Evolutionary conservation across 1,140 invertebrate species (phyloP), one percentile per base, ranked within the genome.

Genomic region (Reticulitermes speratus): DNA sequence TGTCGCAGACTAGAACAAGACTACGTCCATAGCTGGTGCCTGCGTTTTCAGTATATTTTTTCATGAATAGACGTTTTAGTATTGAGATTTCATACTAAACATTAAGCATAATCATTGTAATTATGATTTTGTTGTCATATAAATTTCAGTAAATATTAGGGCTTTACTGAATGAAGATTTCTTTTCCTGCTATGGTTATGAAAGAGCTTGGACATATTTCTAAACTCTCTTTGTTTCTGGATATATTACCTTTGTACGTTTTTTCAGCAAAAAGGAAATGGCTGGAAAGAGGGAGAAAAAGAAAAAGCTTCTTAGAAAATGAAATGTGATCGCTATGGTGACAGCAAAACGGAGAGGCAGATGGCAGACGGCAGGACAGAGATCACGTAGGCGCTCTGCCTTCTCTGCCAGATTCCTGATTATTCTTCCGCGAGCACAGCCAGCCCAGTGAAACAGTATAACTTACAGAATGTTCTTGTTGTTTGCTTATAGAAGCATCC

Each of bases 141-240:
- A n/a, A n/a, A n/a, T n/a, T n/a, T n/a, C n/a, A n/a, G n/a, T n/a
- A n/a, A n/a, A n/a, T n/a, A n/a, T n/a, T n/a, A n/a, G n/a, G n/a
- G n/a, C n/a, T n/a, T n/a, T n/a, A n/a, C n/a, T n/a, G n/a, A 30
- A 75, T 75, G 65, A 75, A 75, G 65, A 75, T 75, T n/a, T 30
- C 25, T 30, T 30, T 69, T 69, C 16, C 14, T 75, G 9, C 65
- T 75, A 16, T 75, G 3, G 7, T 75, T 75, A 75, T 30, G 65
- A 75, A 75, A 30, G n/a, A 21, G 59, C 1, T 5, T 65, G 21
- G 59, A n/a, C 21, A 59, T 23, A 23, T 14, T 23, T 59, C 38
- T 59, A 59, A 59, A 23, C 55, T 65, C 9, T 65, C 59, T 23
- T 21, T 8, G 16, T n/a, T 75, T 25, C 5, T 75, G n/a, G 65